Evolutionary conservation across 2,113 vertebrate genomes (phyloP).

Genomic region (Myocastor coypus): DNA sequence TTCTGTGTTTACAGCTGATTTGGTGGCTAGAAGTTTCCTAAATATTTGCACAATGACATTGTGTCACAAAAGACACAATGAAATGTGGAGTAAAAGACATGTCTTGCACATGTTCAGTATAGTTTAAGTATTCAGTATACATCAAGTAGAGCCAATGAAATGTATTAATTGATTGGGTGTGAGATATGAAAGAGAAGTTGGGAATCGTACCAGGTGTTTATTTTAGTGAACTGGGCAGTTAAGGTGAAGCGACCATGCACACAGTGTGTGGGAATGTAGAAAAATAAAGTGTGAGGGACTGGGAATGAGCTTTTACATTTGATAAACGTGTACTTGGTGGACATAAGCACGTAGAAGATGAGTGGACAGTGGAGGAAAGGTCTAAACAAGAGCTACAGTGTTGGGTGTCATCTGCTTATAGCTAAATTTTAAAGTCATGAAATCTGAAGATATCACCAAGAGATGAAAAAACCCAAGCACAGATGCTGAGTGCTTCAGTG

Average conservation of each 20-base stretch:
- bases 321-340: neutral
- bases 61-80: neutral
- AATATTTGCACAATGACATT: neutral
- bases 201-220: neutral
- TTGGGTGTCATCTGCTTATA: neutral
- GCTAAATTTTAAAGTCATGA: neutral
- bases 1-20: neutral
- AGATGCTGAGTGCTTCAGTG: neutral
- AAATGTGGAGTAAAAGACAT: neutral
- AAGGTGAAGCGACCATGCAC: neutral
- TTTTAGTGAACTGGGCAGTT: neutral
- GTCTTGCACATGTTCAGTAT: neutral
- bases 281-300: neutral
- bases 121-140: neutral
- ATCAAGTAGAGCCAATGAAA: neutral
- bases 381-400: neutral
- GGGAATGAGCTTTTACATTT: neutral
- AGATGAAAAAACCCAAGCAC: neutral
- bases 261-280: neutral
- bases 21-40: neutral
- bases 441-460: neutral
- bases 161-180: neutral
- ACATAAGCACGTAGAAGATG: neutral
- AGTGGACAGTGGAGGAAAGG: neutral
- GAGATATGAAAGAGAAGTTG: neutral